Conservation (phyloP, 1,140 invertebrate species). For the Periplaneta americana region DNA sequence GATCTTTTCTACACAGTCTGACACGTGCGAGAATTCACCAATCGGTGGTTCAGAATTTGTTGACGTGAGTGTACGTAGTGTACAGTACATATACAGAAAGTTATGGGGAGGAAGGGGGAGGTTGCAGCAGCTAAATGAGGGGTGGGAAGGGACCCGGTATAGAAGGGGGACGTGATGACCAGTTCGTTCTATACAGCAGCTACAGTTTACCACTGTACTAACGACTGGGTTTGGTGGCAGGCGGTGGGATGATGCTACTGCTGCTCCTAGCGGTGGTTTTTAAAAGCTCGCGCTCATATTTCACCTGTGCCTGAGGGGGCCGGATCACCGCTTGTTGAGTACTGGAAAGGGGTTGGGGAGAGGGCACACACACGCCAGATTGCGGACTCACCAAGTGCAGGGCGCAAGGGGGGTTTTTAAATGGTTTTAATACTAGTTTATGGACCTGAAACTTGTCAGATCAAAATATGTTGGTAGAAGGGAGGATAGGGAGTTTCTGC, state of each 20-base stretch:
- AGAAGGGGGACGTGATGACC: not conserved
- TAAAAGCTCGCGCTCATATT: constrained; percentile 3
- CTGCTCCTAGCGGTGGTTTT: too few species aligned
- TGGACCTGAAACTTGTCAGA: constrained; percentile 6
- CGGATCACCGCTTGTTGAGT: not conserved
- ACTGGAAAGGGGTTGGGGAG: too few species aligned
- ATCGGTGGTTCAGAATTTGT: not conserved
- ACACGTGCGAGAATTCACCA: too few species aligned
- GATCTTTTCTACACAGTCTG: too few species aligned
- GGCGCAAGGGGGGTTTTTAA: not conserved
- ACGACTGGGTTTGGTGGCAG: not conserved
- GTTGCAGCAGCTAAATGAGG: not conserved
- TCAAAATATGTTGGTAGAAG: not conserved
- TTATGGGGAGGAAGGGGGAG: too few species aligned
- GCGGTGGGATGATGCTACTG: not conserved
- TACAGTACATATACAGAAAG: not conserved
- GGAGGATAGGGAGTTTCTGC: not conserved
- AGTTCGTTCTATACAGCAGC: not conserved
- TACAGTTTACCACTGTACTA: not conserved
- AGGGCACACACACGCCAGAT: not conserved
- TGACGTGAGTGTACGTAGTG: not conserved
- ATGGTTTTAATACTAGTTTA: constrained; percentile 12
- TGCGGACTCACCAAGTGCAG: not conserved
- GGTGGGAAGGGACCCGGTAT: not conserved
- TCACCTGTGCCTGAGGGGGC: not conserved